Percentiles rank a stretch among this genome's conserved stretches.
These are phyloP conservation scores for Ectropis grisescens DNA, from an alignment of 1,140 invertebrate species.

Conservation along the genomic window DNA sequence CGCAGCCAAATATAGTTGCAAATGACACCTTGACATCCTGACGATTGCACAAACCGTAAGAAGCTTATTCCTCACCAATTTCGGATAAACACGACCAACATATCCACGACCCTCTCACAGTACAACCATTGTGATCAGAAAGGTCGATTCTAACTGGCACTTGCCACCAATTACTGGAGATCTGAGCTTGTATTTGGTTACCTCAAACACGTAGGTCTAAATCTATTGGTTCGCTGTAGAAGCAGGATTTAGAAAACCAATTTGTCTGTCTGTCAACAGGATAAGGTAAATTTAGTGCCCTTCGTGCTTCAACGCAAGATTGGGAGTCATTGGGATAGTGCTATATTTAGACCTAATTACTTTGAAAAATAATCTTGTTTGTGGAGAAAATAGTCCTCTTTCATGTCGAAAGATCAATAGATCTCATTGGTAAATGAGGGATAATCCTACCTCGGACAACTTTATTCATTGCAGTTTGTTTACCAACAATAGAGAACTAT, in stretches of 20 bases:
- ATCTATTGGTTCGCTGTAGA: too few species aligned
- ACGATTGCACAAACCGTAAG: constrained; percentile 18
- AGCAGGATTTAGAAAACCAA: constrained; percentile 30
- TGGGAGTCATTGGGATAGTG: constrained; percentile 4
- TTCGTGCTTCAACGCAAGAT: constrained; percentile 4
- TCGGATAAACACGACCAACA: constrained; percentile 9
- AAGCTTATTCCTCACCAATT: constrained; percentile 13
- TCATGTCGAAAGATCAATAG: too few species aligned
- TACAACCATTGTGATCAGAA: too few species aligned
- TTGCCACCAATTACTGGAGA: too few species aligned
- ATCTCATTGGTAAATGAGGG: too few species aligned
- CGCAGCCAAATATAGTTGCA: constrained; percentile 12
- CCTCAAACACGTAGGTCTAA: too few species aligned
- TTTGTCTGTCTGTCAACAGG: constrained; percentile 46
- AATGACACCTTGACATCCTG: constrained; percentile 5
- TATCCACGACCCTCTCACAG: constrained; percentile 1
- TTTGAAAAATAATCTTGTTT: neutral
- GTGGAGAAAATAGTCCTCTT: too few species aligned
- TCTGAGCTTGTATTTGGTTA: too few species aligned
- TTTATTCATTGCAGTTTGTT: too few species aligned
- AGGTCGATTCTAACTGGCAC: too few species aligned
- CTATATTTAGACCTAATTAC: constrained; percentile 9
- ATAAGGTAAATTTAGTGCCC: constrained; percentile 24
- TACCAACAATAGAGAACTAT: too few species aligned
- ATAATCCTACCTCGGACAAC: too few species aligned